Percentiles rank a stretch among this genome's conserved stretches.
Conservation (phyloP, 2,888 invertebrate species). For the Dolomedes plantarius region DNA sequence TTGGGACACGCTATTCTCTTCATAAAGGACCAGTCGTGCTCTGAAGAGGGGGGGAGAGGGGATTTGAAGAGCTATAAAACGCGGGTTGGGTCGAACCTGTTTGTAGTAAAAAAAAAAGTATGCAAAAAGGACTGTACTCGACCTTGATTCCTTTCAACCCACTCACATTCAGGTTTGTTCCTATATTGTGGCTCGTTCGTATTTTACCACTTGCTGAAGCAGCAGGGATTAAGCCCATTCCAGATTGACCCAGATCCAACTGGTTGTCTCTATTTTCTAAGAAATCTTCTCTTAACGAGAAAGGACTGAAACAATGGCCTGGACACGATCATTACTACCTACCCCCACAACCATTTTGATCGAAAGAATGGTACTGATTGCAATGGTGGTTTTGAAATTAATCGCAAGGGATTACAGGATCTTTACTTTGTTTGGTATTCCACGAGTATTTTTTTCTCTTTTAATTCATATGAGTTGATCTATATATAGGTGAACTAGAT, state of each 20-base stretch:
- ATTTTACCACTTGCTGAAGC: slow-evolving; percentile 51
- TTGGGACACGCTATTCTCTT: neutral
- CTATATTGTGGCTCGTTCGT: slow-evolving; percentile 15
- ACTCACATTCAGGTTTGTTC: slow-evolving; percentile 37
- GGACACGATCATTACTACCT: slow-evolving; percentile 58
- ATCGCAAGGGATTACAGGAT: slow-evolving; percentile 64
- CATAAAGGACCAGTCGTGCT: neutral
- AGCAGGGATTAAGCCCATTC: slow-evolving; percentile 37
- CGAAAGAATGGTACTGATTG: slow-evolving; percentile 63
- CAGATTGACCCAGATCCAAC: slow-evolving; percentile 43
- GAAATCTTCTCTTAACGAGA: slow-evolving; percentile 26
- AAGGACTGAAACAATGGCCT: slow-evolving; percentile 53
- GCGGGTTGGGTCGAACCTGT: slow-evolving; percentile 58
- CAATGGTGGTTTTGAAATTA: slow-evolving; percentile 50
- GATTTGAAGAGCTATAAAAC: slow-evolving; percentile 17
- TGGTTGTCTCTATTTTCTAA: neutral
- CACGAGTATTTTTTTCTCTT: slow-evolving; percentile 21
- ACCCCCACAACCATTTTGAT: slow-evolving; percentile 26
- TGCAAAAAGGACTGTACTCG: slow-evolving; percentile 22
- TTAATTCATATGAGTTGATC: slow-evolving; percentile 49
- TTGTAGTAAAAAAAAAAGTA: slow-evolving; percentile 30
- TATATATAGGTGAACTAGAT: slow-evolving; percentile 65
- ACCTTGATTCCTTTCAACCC: slow-evolving; percentile 62
- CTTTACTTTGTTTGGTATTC: slow-evolving; percentile 38
- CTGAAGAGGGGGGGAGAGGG: neutral